A percentile compares a stretch with the other conserved stretches of the same genome.
Evolutionary conservation across 2,797 vertebrate species (phyloP).

Genomic region (Paguma larvata): DNA sequence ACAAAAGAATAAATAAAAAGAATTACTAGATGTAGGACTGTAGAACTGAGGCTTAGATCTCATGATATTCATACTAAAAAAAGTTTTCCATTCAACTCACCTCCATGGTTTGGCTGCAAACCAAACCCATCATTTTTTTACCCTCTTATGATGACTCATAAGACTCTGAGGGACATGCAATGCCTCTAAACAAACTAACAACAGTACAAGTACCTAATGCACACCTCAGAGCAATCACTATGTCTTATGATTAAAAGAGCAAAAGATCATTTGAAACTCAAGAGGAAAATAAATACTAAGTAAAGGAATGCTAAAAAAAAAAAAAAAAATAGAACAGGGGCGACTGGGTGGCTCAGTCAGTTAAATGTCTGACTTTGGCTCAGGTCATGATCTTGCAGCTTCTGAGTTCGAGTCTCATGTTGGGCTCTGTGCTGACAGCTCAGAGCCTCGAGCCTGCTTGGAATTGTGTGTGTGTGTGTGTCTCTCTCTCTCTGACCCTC

Average conservation of each 20-base stretch:
- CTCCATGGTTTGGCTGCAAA: not conserved
- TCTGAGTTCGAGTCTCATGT: too few relatives aligned
- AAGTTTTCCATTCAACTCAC: not conserved
- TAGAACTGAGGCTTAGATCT: not conserved
- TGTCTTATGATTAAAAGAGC: not conserved
- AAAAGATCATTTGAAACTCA: not conserved
- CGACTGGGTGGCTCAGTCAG: too few relatives aligned
- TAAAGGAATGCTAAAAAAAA: not conserved
- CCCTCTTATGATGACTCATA: not conserved
- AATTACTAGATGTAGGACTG: not conserved
- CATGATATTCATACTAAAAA: conserved; percentile 18
- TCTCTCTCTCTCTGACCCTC: too few relatives aligned
- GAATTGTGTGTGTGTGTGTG: too few relatives aligned
- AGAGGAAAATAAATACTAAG: not conserved
- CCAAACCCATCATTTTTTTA: not conserved
- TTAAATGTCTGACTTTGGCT: too few relatives aligned
- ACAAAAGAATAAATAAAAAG: not conserved
- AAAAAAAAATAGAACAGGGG: not conserved
- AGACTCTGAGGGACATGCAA: not conserved
- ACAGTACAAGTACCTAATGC: not conserved
- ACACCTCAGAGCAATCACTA: not conserved
- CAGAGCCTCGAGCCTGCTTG: too few relatives aligned
- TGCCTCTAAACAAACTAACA: not conserved
- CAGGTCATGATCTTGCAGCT: too few relatives aligned
- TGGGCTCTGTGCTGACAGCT: too few relatives aligned